Base-by-base conservation (phyloP, 2,797 vertebrate genomes). In the Orestias chungarensis region DNA sequence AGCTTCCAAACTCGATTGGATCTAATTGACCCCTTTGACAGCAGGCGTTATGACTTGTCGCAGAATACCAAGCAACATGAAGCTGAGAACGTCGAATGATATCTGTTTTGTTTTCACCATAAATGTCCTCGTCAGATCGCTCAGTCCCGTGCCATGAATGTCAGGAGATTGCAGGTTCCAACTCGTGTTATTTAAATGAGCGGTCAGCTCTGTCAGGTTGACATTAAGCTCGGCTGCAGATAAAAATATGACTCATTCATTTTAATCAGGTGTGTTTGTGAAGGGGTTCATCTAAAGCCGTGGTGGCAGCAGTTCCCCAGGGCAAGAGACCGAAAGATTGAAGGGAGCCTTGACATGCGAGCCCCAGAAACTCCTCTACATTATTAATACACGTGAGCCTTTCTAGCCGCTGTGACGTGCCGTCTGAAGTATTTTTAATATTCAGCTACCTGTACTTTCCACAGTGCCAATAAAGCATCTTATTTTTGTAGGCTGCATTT, bases 231-330 rank as follows among this genome's bases (percentile, higher is more conserved):
- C 18, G 35, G 27, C 3, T 14, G 42, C 43, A 46, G 23, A 29
- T 31, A 46, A 10, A n/a, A 40, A 40, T 18, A 8, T 38, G 15
- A 49, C 57, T 62, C 43, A 38, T 61, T 38, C 23, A 27, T 59
- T 70, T 70, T 70, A 54, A 52, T 68, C 47, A 40, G 66, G 9
- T 25, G 49, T 29, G 49, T 50, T 67, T 68, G 68, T 33, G 54
- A 1, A 20, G 7, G 54, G 29, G 17, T n/a, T 6, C 40, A 31
- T 44, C 38, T n/a, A 44, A 44, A 68, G 23, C 35, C 1, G 49
- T 68, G n/a, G 42, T 20, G 17, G n/a, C 33, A 27, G 49, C 2
- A n/a, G 4, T n/a, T 40, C 33, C 47, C 49, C 4, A 40, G 49
- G 49, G 49, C 9, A 12, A 52, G 31, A 52, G 12, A 33, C 66